Percentiles rank a stretch among this genome's conserved stretches.
phyloP scores from a whole-genome alignment of 2,113 vertebrate species.

The Pitta sordida region DNA sequence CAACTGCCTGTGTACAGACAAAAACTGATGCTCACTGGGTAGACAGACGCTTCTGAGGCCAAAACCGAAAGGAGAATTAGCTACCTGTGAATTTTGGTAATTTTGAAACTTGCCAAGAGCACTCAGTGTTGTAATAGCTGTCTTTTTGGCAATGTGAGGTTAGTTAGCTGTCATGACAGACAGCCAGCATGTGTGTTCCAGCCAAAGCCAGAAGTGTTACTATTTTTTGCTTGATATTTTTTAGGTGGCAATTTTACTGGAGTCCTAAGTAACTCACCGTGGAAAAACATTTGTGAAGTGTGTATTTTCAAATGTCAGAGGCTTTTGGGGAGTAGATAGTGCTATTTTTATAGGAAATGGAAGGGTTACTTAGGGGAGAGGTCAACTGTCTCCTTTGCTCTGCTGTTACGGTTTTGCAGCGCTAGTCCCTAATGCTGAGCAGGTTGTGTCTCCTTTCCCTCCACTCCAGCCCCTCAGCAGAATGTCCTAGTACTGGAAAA shows the following conservation, averaged over 20 bases:
- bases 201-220: slow-evolving; percentile 11
- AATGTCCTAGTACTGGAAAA: background rate
- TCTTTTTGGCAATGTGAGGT: background rate
- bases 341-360: background rate
- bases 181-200: background rate
- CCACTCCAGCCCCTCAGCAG: background rate
- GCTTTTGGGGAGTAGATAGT: background rate
- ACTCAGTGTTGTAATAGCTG: background rate
- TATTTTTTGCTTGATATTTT: slow-evolving; percentile 10
- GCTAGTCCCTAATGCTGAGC: background rate
- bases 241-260: background rate
- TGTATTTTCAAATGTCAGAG: background rate
- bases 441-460: background rate
- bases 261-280: background rate
- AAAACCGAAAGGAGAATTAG: background rate
- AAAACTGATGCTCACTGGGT: background rate
- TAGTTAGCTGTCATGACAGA: background rate
- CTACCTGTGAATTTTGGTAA: background rate
- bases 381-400: background rate
- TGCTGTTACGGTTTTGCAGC: background rate
- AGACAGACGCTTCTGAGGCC: background rate
- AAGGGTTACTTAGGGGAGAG: background rate
- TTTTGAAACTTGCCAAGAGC: background rate
- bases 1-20: background rate
- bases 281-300: background rate